Base-by-base conservation (phyloP, 2,888 invertebrate genomes). In the Callosobruchus maculatus region DNA sequence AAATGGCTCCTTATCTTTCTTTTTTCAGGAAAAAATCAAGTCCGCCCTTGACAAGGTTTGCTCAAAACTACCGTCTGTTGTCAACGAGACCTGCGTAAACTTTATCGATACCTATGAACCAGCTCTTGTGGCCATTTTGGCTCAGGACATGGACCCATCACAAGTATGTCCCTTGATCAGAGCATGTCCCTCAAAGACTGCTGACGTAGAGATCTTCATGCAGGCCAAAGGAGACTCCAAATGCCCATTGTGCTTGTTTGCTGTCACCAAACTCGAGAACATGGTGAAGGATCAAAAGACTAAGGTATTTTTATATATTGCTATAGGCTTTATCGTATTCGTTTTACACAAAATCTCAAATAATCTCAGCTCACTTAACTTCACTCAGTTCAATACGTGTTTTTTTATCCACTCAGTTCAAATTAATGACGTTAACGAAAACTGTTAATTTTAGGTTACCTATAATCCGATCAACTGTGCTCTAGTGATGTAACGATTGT, bases 211-310 rank as follows among this genome's bases (percentile, higher is more conserved):
- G 78, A 88, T 91, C 75, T 88, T 90, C 79, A 85, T 89, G 75
- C 81, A 83, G 73, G 88, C 89, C 81, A 78, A 82, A n/a, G 90
- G 92, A 72, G 92, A 93, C 80, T 90, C 91, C 21, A 93, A 91
- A 81, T 96, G 97, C 83, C 93, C 95, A 0, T 87, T 97, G 9
- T 97, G 97, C 83, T 89, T 97, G 75, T 93, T 96, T 84, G 95
- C 95, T 2, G 91, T 97, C 0, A 90, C 92, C 74, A 91, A 95
- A 85, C 87, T 96, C n/a, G 93, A 95, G 83, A 87, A 90, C 66
- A 89, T 91, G 86, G 90, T 96, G 18, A 91, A 93, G 82, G 89
- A 92, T 77, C 92, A 95, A 81, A 93, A 91, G 82, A 94, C 94
- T 31, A 93, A 94, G 90, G 94, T 94, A 85, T 73, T 73, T 68